Base-by-base conservation (phyloP, 2,797 vertebrate species). In the Alauda arvensis region DNA sequence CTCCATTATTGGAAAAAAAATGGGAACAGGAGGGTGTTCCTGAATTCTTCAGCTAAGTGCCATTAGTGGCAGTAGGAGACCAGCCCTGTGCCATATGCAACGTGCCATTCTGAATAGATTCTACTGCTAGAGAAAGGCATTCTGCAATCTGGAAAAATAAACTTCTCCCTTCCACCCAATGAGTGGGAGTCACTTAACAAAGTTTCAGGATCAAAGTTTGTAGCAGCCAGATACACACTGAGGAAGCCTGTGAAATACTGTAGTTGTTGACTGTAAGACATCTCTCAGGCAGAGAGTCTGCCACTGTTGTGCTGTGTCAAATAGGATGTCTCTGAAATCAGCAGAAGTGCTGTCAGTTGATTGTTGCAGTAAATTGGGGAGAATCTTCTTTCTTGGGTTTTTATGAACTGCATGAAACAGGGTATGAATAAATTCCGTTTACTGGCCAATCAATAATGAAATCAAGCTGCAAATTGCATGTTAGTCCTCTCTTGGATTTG, bases 381-480 rank as follows among this genome's bases (percentile, higher is more conserved):
- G 24, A 82, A 69, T 77, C 59, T 76, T 81, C 42, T 71, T 67
- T 65, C 68, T 80, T 75, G 62, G 3, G 9, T 83, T 88, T 89
- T 89, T 74, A 62, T 56, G 60, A 77, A 71, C 37, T 79, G 45
- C 55, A 75, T 93, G 65, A 84, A 84, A 55, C 48, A 63, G 53
- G 28, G 7, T 74, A 75, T 65, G 87, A 92, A 92, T 86, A 84
- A 87, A 83, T 87, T 87, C 71, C 0, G 6, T 83, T 91, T 93
- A 75, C 85, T 6, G 16, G 65, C 23, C 18, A 20, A 90, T 94
- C 80, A 91, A 72, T 92, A 90, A 80, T 77, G 89, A 92, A 94
- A 94, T 91, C 77, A 88, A 83, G 80, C 87, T 92, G 85, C 45
- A 87, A 89, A 89, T 80, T 60, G 60, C 61, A 63, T 67, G 49